Conservation (phyloP, 2,888 invertebrate genomes). For the Mayetiola destructor region DNA sequence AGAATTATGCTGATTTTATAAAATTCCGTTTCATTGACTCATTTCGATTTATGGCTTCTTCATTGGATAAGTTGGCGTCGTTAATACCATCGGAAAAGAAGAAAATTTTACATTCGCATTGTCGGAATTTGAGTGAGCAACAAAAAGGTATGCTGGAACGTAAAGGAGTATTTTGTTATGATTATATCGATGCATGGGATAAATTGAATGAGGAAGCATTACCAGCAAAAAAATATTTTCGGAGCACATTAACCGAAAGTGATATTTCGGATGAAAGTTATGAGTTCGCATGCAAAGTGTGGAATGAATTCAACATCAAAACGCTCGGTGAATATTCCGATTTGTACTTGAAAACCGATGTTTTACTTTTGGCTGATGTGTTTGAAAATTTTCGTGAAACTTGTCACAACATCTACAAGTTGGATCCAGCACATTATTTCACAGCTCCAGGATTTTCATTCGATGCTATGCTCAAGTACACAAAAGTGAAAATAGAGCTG, state of each 20-base stretch:
- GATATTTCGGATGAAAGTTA: conserved; percentile 20
- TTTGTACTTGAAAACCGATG: conserved; percentile 24
- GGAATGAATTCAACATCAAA: conserved; percentile 22
- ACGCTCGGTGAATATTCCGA: conserved; percentile 23
- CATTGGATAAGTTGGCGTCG: not conserved
- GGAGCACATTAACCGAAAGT: conserved; percentile 19
- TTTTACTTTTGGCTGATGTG: conserved; percentile 23
- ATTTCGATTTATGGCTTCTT: not conserved
- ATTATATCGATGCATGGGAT: conserved; percentile 21
- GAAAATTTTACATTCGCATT: not conserved
- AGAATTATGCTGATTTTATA: not conserved
- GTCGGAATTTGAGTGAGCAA: not conserved
- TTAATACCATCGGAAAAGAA: not conserved
- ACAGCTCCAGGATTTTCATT: conserved; percentile 26
- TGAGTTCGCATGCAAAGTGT: conserved; percentile 22
- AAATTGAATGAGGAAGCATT: conserved; percentile 20
- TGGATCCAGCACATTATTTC: conserved; percentile 27
- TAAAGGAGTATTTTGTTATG: conserved; percentile 27
- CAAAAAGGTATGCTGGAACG: not conserved
- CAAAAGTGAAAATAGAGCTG: conserved; percentile 24
- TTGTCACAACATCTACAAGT: conserved; percentile 21
- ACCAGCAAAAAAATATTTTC: conserved; percentile 20
- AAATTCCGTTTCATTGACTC: not conserved
- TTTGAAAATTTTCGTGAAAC: conserved; percentile 26
- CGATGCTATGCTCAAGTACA: conserved; percentile 28